A percentile compares a stretch with the other conserved stretches of the same genome.
Conservation (phyloP, 2,888 invertebrate species). For the Oasisia sp. region DNA sequence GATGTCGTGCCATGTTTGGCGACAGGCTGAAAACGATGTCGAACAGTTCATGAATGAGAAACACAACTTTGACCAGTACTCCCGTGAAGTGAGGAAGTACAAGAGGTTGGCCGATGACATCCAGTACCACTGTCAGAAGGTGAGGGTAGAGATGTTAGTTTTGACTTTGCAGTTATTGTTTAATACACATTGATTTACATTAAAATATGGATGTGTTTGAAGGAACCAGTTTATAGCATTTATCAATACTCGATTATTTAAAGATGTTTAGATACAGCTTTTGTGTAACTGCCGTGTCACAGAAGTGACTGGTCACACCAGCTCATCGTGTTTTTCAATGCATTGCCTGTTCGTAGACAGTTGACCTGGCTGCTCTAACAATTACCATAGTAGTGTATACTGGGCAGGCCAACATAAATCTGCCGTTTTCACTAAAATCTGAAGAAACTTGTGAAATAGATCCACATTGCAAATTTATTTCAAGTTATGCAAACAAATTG, state of each 20-base stretch:
- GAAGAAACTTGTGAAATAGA: too few species aligned
- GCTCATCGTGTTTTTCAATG: not conserved
- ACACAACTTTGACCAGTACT: conserved; percentile 67
- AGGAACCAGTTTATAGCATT: not conserved
- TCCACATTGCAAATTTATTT: too few species aligned
- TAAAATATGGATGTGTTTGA: not conserved
- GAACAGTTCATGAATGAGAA: conserved; percentile 75
- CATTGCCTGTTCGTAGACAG: too few species aligned
- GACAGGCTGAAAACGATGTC: conserved; percentile 74
- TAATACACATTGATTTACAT: too few species aligned
- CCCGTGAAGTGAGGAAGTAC: conserved; percentile 67
- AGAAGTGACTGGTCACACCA: not conserved
- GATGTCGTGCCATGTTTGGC: conserved; percentile 9
- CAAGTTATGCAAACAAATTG: too few species aligned
- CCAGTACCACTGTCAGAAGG: conserved; percentile 63
- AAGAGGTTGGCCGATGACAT: conserved; percentile 69
- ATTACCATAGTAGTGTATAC: too few species aligned
- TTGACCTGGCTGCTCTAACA: too few species aligned
- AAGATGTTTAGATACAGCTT: not conserved
- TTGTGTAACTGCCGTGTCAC: not conserved
- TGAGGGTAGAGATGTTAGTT: conserved; percentile 31
- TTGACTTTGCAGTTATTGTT: too few species aligned
- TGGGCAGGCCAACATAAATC: too few species aligned
- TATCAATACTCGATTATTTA: not conserved
- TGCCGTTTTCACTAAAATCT: too few species aligned